Evolutionary conservation across 2,113 vertebrate genomes (phyloP).

Genomic region (Capra hircus): DNA sequence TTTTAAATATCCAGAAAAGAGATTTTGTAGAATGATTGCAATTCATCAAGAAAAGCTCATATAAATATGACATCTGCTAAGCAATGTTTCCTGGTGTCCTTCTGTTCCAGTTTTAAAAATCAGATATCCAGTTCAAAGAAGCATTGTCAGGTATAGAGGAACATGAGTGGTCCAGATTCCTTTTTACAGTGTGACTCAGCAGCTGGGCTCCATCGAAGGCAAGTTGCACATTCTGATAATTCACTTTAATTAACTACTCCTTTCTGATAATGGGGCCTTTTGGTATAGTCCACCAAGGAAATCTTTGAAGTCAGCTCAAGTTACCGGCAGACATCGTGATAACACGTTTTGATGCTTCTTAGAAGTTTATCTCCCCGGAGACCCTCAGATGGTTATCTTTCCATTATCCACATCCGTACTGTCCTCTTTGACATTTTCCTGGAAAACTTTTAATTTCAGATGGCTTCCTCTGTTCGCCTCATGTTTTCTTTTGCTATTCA

Average conservation of each 20-base stretch:
- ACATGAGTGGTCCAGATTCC: not conserved
- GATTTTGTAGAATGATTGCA: not conserved
- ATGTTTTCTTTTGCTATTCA: not conserved
- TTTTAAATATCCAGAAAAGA: not conserved
- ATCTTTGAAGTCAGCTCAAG: conserved; percentile 64
- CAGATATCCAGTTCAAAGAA: not conserved
- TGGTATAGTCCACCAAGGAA: not conserved
- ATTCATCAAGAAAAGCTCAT: not conserved
- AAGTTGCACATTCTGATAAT: conserved; percentile 22
- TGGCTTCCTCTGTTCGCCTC: not conserved
- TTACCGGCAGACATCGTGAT: conserved; percentile 48
- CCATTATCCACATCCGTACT: not conserved
- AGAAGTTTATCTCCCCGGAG: conserved; percentile 30
- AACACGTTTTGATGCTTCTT: conserved; percentile 34
- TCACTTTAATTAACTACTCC: conserved; percentile 50
- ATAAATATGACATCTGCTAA: not conserved
- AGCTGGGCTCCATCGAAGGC: conserved; percentile 24
- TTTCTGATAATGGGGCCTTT: conserved; percentile 45
- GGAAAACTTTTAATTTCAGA: conserved; percentile 3
- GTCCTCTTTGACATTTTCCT: conserved; percentile 48
- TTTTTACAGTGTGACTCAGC: conserved; percentile 20
- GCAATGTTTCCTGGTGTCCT: not conserved
- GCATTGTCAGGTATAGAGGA: not conserved
- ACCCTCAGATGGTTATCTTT: conserved; percentile 41
- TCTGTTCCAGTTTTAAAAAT: not conserved